phyloP scores from a whole-genome alignment of 2,797 vertebrate species.

The Sibirionetta formosa region DNA sequence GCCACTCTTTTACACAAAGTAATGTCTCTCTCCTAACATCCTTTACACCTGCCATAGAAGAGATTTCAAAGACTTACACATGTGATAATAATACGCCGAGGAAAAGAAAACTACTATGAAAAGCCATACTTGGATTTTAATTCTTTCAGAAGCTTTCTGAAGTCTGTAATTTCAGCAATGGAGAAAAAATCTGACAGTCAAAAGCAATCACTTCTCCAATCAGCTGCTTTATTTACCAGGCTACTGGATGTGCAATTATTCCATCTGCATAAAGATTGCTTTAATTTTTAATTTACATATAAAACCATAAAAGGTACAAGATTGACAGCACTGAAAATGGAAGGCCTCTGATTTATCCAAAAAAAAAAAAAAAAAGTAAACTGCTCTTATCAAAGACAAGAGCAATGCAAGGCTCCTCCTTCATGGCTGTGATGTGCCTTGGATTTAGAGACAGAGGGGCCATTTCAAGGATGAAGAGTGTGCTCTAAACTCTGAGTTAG shows the following conservation, averaged over 20 bases:
- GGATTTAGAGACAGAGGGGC: not conserved
- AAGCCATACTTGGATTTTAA: slow-evolving; percentile 8
- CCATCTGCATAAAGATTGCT: not conserved
- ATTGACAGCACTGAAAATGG: slow-evolving; percentile 1
- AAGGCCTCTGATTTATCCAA: not conserved
- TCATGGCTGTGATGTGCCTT: not conserved
- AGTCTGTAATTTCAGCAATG: slow-evolving; percentile 27
- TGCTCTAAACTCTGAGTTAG: not conserved
- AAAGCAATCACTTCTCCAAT: slow-evolving; percentile 44
- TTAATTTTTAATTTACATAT: slow-evolving; percentile 5
- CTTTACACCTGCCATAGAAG: not conserved
- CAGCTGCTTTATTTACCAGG: slow-evolving; percentile 41
- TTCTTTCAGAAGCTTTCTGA: slow-evolving; percentile 28
- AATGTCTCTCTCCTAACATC: not conserved
- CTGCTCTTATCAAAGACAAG: not conserved
- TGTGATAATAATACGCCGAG: not conserved
- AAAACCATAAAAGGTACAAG: not conserved
- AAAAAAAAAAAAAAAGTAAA: not conserved
- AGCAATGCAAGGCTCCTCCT: not conserved
- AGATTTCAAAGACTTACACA: not conserved
- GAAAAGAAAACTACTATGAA: slow-evolving; percentile 21
- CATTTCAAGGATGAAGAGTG: not conserved
- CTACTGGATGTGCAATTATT: slow-evolving; percentile 30
- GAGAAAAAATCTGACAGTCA: slow-evolving; percentile 29
- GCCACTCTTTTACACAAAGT: not conserved